Evolutionary conservation across 2,113 vertebrate species (phyloP).

Genomic region (Grammomys dolichurus): DNA sequence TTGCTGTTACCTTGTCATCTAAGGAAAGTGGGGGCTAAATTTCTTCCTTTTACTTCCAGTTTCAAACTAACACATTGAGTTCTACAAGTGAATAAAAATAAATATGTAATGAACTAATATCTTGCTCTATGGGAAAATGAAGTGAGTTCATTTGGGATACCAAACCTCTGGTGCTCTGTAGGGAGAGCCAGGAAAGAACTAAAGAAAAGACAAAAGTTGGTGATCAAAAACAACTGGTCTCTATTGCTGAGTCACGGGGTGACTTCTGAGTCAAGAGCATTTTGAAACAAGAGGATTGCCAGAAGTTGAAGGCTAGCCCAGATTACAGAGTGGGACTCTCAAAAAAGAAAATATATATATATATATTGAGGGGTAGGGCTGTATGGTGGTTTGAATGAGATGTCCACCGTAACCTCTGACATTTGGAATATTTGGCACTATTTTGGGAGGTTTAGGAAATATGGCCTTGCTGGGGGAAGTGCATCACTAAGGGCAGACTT

Average conservation of each 20-base stretch:
- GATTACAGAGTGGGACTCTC: not conserved
- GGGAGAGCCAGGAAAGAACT: conserved; percentile 50
- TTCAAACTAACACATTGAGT: conserved; percentile 32
- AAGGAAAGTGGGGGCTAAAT: not conserved
- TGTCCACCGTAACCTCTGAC: not conserved
- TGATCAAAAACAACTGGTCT: conserved; percentile 23
- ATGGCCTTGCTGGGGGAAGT: not conserved
- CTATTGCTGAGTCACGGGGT: not conserved
- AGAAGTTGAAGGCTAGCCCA: not conserved
- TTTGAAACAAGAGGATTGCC: not conserved
- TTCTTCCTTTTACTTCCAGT: conserved; percentile 37
- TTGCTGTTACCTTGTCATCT: not conserved
- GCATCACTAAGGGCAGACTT: not conserved
- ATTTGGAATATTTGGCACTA: not conserved
- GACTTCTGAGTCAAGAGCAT: not conserved
- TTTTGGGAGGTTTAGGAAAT: not conserved
- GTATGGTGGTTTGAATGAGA: not conserved
- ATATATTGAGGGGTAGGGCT: not conserved
- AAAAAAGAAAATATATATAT: not conserved
- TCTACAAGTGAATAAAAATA: conserved; percentile 45
- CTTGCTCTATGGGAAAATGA: conserved; percentile 22
- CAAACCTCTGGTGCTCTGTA: not conserved
- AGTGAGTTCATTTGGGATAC: not conserved
- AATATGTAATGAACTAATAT: not conserved
- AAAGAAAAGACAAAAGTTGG: not conserved